A percentile compares a stretch with the other conserved stretches of the same genome.
Evolutionary conservation across 2,888 invertebrate genomes (phyloP).

Genomic region (Omphaloscelis lunosa): DNA sequence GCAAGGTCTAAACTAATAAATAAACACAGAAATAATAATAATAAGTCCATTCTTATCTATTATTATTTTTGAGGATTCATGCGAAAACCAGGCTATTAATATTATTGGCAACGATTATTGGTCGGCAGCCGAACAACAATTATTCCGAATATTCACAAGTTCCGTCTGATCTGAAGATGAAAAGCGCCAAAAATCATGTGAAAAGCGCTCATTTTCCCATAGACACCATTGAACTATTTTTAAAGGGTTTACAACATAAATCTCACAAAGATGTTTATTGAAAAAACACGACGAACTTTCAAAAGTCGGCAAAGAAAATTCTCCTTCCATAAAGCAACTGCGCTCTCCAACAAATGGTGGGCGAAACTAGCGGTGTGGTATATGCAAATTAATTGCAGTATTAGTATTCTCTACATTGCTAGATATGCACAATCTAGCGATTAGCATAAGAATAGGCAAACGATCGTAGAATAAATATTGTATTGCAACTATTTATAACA

Average conservation of each 20-base stretch:
- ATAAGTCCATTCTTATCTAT: no score
- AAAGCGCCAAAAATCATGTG: neutral
- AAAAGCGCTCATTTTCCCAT: neutral
- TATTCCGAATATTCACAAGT: neutral
- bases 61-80: neutral
- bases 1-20: no score
- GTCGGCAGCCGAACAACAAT: neutral
- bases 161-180: neutral
- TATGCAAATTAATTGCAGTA: slow-evolving; percentile 65
- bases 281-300: neutral
- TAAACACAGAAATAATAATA: no score
- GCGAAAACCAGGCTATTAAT: neutral
- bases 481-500: slow-evolving; percentile 63
- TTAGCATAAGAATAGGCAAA: slow-evolving; percentile 66
- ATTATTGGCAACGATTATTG: neutral
- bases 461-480: slow-evolving; percentile 59
- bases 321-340: slow-evolving; percentile 2
- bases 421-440: slow-evolving; percentile 60
- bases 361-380: slow-evolving; percentile 50
- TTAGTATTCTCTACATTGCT: slow-evolving; percentile 63
- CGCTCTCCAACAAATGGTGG: slow-evolving; percentile 4
- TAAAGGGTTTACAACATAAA: neutral
- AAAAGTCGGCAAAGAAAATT: neutral
- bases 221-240: neutral
- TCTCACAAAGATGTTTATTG: neutral